Evolutionary conservation across 2,113 vertebrate genomes (phyloP), one percentile per base, ranked within the genome.

Genomic region (Menura novaehollandiae): DNA sequence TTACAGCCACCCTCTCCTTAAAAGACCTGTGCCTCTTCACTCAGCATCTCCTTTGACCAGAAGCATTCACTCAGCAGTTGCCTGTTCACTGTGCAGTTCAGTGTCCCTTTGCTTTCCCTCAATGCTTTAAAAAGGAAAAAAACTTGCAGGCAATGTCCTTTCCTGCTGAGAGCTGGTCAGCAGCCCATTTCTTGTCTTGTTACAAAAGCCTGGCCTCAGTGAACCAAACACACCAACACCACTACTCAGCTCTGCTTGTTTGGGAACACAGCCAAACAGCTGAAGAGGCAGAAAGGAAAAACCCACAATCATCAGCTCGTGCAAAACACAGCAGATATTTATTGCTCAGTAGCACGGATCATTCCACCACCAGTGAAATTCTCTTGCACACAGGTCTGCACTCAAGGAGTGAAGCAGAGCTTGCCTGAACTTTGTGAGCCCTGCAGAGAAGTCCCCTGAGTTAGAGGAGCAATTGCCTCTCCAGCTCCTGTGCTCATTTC

Each of bases 231-330:
- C 76, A 24, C 0, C 11, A 8, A 43, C 35, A 23, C 5, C 1
- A 7, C 35, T 10, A 3, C 81, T 82, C 77, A 52, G 68, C 81
- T 74, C 83, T 82, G 84, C 79, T 81, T 91, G 47, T 81, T 75
- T 92, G 74, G 91, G 89, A 94, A 66, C 39, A 6, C 7, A 27
- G 86, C 91, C 93, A 95, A 95, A 46, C n/a, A 87, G 66, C 74
- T 81, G 71, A 85, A 47, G 43, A 88, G 23, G 75, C 75, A 89
- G 64, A 68, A 92, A 91, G 62, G 62, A 47, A 96, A 93, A 96
- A 75, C 47, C 56, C 52, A 86, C 84, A 94, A 26, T 16, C 68
- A 88, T 67, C 77, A 85, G 49, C 15, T 20, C 15, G 24, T 30
- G 28, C 47, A 64, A 35, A 71, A 46, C 4, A 0, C 5, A 67